Evolutionary conservation across 2,113 vertebrate species (phyloP).

Genomic region (Nyctereutes procyonoides): DNA sequence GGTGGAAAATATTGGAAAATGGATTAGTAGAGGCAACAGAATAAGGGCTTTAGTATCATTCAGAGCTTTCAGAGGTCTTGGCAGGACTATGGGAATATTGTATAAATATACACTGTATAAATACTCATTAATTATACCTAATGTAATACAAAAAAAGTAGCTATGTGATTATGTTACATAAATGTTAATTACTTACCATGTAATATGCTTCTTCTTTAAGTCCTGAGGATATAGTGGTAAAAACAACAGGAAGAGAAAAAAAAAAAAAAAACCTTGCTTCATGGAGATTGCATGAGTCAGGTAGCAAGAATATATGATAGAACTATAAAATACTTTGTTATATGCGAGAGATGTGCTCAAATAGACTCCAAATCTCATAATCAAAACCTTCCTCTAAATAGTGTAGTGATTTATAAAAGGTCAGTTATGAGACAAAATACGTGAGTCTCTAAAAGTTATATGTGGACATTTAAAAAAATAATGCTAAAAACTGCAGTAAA

Average conservation of each 20-base stretch:
- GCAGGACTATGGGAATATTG: neutral
- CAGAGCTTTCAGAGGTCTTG: neutral
- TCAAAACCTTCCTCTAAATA: neutral
- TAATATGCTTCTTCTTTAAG: neutral
- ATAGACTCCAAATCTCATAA: neutral
- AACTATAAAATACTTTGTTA: neutral
- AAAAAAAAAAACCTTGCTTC: neutral
- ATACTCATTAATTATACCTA: neutral
- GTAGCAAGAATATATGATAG: neutral
- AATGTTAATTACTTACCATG: neutral
- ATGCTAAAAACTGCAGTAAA: neutral
- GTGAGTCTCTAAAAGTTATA: neutral
- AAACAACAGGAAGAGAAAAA: neutral
- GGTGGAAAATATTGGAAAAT: constrained; percentile 28
- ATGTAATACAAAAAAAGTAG: neutral
- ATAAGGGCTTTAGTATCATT: constrained; percentile 1
- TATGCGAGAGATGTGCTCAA: neutral
- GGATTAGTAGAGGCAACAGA: neutral
- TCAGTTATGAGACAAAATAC: neutral
- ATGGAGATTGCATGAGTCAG: neutral
- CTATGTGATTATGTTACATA: neutral
- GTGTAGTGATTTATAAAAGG: constrained; percentile 16
- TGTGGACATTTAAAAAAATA: neutral
- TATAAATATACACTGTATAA: neutral
- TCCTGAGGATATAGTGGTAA: neutral